A percentile compares a stretch with the other conserved stretches of the same genome.
These are phyloP conservation scores for Telmatherina bonti DNA, from an alignment of 2,797 vertebrate genomes.

Conservation along the genomic window DNA sequence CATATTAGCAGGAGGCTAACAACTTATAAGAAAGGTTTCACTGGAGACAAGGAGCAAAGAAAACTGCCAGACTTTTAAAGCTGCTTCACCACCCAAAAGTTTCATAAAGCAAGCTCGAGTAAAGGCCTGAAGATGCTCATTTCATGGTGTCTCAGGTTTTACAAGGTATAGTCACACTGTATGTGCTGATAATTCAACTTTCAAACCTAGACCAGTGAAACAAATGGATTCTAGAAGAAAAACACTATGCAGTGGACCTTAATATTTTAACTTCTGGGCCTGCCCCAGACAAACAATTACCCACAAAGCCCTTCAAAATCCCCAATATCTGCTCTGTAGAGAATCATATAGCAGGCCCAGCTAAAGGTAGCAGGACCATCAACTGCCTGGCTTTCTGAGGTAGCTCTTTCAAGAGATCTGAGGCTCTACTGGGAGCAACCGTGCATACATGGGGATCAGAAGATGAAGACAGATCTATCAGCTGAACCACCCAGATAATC, in stretches of 20 bases:
- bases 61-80: slow-evolving; percentile 1
- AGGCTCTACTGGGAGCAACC: slow-evolving; percentile 33
- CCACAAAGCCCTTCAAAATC: slow-evolving; percentile 17
- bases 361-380: slow-evolving; percentile 1
- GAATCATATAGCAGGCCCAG: neutral
- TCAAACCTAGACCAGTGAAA: neutral
- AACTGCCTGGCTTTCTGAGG: slow-evolving; percentile 16
- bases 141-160: neutral
- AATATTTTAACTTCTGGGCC: neutral
- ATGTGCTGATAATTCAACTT: neutral
- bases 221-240: neutral
- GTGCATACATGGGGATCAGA: slow-evolving; percentile 52
- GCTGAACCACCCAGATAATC: slow-evolving; percentile 51
- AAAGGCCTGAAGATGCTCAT: neutral
- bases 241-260: neutral
- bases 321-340: neutral
- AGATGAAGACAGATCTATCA: slow-evolving; percentile 74
- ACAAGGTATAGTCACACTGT: neutral
- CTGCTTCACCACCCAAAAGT: neutral
- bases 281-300: slow-evolving; percentile 2
- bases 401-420: slow-evolving; percentile 23
- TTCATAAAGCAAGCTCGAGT: neutral
- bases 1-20: neutral
- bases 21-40: neutral
- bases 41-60: neutral